Evolutionary conservation across 2,797 vertebrate genomes (phyloP), one percentile per base, ranked within the genome.

Genomic region (Thunnus albacares): DNA sequence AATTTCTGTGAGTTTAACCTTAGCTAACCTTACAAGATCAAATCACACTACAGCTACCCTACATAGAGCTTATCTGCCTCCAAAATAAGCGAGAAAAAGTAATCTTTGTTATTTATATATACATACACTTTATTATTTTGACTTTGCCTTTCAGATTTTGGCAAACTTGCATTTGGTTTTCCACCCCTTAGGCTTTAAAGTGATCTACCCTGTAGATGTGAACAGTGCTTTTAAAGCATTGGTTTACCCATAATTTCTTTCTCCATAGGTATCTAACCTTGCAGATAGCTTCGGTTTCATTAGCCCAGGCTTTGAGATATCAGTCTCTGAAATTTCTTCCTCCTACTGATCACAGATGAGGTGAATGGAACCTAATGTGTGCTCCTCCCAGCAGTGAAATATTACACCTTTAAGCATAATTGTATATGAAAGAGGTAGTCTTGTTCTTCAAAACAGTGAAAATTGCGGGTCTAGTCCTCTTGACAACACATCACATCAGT

Each of bases 401-500:
- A 53, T 33, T 2, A 24, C 38, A 26, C 52, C 26, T 17, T 52
- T 57, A 15, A 57, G 26, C 26, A 8, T 57, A 57, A 26, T 30
- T 57, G 22, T 15, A 13, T 57, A 6, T 57, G 15, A 18, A 62
- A 33, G 22, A 7, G 33, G 35, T 58, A 51, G 6, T 49, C 45
- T 17, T 49, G 45, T 38, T 38, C 38, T 38, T 38, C 38, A 38
- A 38, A 38, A 38, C 38, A 38, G 38, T 38, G 8, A 38, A 38
- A 63, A 61, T 64, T 58, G 28, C 22, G 33, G 45, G 47, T 67
- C 51, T 13, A 61, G 72, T 77, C 80, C 59, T 33, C 51, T 65
- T 75, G 47, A 77, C 28, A 80, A 73, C 28, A 30, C 28, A 30
- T 52, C 79, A 60, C 58, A 35, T 78, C 67, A 68, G 3, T 61